Evolutionary conservation across 2,797 vertebrate genomes (phyloP).

Genomic region (Sarcophilus harrisii): DNA sequence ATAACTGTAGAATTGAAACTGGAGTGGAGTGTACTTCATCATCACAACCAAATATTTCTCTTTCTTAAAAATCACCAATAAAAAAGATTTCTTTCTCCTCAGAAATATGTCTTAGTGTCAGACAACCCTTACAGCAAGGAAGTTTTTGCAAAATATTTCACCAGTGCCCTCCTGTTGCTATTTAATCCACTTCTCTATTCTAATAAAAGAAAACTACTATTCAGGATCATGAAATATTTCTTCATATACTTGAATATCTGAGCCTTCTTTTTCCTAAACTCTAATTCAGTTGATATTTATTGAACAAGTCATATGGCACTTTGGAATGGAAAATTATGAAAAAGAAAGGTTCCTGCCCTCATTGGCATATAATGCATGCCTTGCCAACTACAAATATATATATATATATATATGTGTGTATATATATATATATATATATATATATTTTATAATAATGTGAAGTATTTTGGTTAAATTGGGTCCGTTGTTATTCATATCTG

Average conservation of each 20-base stretch:
- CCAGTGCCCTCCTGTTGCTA: neutral
- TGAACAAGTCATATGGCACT: neutral
- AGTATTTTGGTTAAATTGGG: neutral
- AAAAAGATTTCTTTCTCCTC: neutral
- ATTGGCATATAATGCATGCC: neutral
- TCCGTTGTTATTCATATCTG: neutral
- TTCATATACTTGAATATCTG: neutral
- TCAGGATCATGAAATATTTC: neutral
- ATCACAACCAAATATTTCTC: neutral
- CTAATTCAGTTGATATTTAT: neutral
- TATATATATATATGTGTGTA: too few species aligned
- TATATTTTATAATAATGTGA: neutral
- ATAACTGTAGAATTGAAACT: neutral
- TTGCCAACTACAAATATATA: neutral
- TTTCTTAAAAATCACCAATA: neutral
- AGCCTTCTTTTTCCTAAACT: conserved; percentile 13
- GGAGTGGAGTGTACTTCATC: neutral
- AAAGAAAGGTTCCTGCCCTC: neutral
- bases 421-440: too few species aligned
- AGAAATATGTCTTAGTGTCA: neutral
- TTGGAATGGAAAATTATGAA: neutral
- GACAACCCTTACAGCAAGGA: neutral
- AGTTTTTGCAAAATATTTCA: neutral
- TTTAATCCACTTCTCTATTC: neutral
- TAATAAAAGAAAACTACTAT: neutral